These are phyloP conservation scores for Tauraco erythrolophus DNA, from an alignment of 2,113 vertebrate species.

Conservation along the genomic window DNA sequence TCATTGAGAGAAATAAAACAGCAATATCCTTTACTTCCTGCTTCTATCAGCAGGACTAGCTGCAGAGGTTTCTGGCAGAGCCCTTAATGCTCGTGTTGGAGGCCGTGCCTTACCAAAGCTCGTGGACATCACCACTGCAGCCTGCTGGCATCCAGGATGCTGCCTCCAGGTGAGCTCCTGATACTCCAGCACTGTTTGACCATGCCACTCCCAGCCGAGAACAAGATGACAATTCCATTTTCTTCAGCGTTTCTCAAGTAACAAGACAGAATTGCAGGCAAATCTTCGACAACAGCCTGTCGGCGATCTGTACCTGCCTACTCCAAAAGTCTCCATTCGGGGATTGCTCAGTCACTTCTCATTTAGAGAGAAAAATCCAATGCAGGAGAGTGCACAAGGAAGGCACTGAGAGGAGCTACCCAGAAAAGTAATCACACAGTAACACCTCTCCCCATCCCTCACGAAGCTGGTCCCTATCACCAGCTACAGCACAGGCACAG, in stretches of 20 bases:
- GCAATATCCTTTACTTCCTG: neutral
- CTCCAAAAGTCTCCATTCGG: neutral
- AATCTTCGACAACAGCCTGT: neutral
- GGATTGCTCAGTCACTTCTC: neutral
- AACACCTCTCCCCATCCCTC: neutral
- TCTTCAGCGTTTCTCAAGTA: neutral
- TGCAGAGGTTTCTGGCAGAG: neutral
- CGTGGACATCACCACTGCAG: neutral
- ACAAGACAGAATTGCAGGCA: neutral
- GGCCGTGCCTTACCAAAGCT: neutral
- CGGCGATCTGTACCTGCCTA: no score
- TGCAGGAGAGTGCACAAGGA: neutral
- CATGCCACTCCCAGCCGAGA: neutral
- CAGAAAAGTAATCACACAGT: neutral
- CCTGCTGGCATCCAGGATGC: neutral
- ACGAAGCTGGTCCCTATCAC: neutral
- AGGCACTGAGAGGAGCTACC: neutral
- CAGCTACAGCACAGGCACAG: neutral
- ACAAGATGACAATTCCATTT: neutral
- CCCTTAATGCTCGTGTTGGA: neutral
- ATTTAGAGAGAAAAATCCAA: neutral
- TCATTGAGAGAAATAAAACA: neutral
- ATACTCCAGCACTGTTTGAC: neutral
- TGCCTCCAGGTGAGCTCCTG: neutral
- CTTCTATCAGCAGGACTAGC: neutral